These are phyloP conservation scores for Caenorhabditis elegans DNA, from an alignment of 1,140 invertebrate genomes.

Conservation along the genomic window WBcel235 BX284603.4:5012501-5013000, in stretches of 20 bases:
- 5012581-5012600: neutral
- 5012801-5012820: constrained; percentile 64
- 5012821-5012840: constrained; percentile 59
- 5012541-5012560: constrained; percentile 35
- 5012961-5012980: constrained; percentile 7
- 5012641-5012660: constrained; percentile 32
- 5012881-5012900: constrained; percentile 16
- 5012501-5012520: constrained; percentile 22
- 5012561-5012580: neutral
- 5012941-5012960: neutral
- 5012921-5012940: constrained; percentile 25
- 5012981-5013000: neutral
- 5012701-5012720: constrained; percentile 49
- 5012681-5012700: constrained; percentile 45
- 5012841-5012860: constrained; percentile 52
- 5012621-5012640: constrained; percentile 29
- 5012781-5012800: constrained; percentile 61
- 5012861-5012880: constrained; percentile 50
- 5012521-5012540: constrained; percentile 48
- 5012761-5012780: constrained; percentile 65
- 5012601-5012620: constrained; percentile 21
- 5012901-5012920: constrained; percentile 26
- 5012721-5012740: constrained; percentile 60
- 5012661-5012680: constrained; percentile 44
- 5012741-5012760: constrained; percentile 63